These are phyloP conservation scores for Zaprionus camerounensis DNA, from an alignment of 1,140 invertebrate genomes.

Conservation along the genomic window DNA sequence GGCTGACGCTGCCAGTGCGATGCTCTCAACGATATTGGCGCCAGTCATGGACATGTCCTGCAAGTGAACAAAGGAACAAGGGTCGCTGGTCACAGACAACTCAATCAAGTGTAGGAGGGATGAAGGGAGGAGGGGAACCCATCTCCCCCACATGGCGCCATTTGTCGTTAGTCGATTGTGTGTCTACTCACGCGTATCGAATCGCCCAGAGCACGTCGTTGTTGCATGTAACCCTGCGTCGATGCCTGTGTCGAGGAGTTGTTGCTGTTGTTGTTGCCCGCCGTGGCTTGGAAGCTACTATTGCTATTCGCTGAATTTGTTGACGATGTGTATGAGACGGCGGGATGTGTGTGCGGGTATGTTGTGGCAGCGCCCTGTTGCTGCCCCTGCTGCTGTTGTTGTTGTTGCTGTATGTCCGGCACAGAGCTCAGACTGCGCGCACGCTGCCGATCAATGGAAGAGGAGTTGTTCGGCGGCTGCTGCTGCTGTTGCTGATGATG, in stretches of 20 bases:
- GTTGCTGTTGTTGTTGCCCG: conserved; percentile 67
- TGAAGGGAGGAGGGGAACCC: background rate
- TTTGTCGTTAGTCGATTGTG: background rate
- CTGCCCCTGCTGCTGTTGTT: conserved; percentile 45
- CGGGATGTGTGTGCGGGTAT: conserved; percentile 52
- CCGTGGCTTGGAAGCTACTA: conserved; percentile 63
- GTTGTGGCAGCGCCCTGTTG: conserved; percentile 36
- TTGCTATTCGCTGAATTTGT: conserved; percentile 84
- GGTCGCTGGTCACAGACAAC: background rate
- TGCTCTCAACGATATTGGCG: conserved; percentile 83
- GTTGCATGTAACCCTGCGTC: conserved; percentile 68
- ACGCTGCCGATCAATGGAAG: conserved; percentile 88
- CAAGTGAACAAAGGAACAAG: background rate
- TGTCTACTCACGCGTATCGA: conserved; percentile 67
- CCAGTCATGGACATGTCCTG: conserved; percentile 79
- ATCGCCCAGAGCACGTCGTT: conserved; percentile 66
- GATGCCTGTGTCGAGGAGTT: conserved; percentile 35
- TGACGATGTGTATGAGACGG: conserved; percentile 59
- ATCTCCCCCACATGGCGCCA: background rate
- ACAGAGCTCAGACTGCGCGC: conserved; percentile 93
- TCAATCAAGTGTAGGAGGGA: background rate
- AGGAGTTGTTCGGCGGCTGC: conserved; percentile 51
- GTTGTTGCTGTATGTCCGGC: conserved; percentile 87
- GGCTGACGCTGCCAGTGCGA: conserved; percentile 85
- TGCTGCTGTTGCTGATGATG: conserved; percentile 34